Evolutionary conservation across 2,888 invertebrate species (phyloP).

Genomic region (Limnephilus marmoratus): DNA sequence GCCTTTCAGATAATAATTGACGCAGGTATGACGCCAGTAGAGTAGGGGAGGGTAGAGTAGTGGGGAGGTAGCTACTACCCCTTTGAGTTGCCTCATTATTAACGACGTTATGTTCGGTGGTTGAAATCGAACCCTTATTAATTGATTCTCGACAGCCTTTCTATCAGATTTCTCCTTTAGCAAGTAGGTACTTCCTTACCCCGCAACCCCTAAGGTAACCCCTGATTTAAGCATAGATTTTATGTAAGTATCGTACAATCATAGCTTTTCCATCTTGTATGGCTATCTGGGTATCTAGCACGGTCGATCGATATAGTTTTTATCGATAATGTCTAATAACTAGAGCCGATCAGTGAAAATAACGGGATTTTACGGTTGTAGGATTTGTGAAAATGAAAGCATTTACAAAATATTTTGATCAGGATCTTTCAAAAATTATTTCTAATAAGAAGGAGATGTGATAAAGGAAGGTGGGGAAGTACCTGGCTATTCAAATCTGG

Average conservation of each 20-base stretch:
- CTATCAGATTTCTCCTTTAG: background rate
- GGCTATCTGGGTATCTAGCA: background rate
- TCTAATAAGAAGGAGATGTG: too few species aligned
- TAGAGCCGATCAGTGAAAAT: too few species aligned
- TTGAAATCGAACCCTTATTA: background rate
- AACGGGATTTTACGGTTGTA: too few species aligned
- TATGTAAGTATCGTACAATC: background rate
- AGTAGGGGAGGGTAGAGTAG: background rate
- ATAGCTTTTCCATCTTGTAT: background rate
- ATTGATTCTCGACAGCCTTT: background rate
- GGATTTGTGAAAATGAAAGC: too few species aligned
- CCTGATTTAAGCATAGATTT: background rate
- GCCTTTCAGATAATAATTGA: background rate
- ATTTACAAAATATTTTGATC: too few species aligned
- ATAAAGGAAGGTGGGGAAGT: too few species aligned
- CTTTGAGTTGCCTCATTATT: slow-evolving; percentile 9
- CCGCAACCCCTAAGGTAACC: background rate
- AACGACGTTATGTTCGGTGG: background rate
- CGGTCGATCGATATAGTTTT: too few species aligned
- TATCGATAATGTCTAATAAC: too few species aligned
- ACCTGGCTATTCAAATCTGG: too few species aligned
- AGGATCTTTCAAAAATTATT: too few species aligned
- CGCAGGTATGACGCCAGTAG: background rate
- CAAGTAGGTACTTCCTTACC: background rate
- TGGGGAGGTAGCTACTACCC: background rate